A percentile compares a stretch with the other conserved stretches of the same genome.
phyloP scores from a whole-genome alignment of 1,140 invertebrate species.

The Cherax quadricarinatus region DNA sequence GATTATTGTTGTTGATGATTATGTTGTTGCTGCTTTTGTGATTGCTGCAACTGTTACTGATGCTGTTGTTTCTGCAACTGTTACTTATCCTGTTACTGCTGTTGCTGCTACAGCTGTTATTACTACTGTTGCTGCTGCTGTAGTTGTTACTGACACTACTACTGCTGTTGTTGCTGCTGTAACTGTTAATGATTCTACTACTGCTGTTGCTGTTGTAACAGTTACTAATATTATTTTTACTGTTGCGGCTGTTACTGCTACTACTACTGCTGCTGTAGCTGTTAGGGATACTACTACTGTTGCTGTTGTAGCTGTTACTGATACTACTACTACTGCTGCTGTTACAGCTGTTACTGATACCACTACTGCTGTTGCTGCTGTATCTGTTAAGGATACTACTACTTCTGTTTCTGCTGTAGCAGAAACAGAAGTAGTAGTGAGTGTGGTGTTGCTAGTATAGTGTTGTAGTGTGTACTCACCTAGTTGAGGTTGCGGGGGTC shows the following conservation, averaged over 20 bases:
- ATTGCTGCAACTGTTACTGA: background rate
- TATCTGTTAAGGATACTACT: too few relatives aligned
- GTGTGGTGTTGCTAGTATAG: too few relatives aligned
- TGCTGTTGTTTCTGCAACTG: background rate
- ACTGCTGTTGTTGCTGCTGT: background rate
- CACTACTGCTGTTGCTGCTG: too few relatives aligned
- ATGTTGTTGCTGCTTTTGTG: background rate
- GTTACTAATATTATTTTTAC: background rate
- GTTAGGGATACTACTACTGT: background rate
- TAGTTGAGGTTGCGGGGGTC: too few relatives aligned
- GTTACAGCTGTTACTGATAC: background rate
- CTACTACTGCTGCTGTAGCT: background rate
- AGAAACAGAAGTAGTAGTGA: too few relatives aligned
- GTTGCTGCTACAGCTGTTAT: background rate
- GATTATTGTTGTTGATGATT: background rate
- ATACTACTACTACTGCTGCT: background rate
- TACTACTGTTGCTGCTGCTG: background rate
- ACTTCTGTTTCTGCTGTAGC: background rate
- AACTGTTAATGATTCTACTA: background rate
- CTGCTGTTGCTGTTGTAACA: background rate
- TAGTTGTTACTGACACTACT: background rate
- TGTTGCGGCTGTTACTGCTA: background rate
- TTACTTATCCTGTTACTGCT: background rate
- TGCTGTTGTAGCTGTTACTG: too few relatives aligned
- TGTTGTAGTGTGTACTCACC: too few relatives aligned